phyloP scores from a whole-genome alignment of 2,888 invertebrate genomes.

The Glaucopsyche alexis region DNA sequence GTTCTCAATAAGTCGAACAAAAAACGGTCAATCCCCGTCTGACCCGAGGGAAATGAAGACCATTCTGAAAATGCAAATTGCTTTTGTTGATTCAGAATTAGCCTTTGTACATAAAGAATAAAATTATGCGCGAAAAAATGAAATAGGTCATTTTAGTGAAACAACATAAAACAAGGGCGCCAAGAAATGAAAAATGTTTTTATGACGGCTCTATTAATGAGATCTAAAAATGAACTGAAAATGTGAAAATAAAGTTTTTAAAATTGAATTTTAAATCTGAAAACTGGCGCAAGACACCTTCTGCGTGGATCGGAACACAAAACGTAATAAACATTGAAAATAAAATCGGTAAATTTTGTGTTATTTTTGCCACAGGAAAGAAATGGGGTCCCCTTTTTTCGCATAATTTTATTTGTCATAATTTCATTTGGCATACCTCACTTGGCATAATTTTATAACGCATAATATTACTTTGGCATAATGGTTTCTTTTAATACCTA shows the following conservation, averaged over 20 bases:
- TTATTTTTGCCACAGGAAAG: too few species aligned
- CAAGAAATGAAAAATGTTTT: slow-evolving; percentile 11
- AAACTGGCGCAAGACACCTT: too few species aligned
- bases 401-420: too few species aligned
- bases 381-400: too few species aligned
- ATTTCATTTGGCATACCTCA: too few species aligned
- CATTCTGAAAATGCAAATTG: slow-evolving; percentile 46
- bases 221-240: neutral
- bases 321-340: too few species aligned
- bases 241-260: neutral
- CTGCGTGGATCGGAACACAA: too few species aligned
- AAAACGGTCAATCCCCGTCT: slow-evolving; percentile 50
- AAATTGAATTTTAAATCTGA: neutral
- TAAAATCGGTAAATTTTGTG: too few species aligned
- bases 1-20: slow-evolving; percentile 46
- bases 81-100: slow-evolving; percentile 40
- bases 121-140: slow-evolving; percentile 37
- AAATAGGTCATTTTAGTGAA: slow-evolving; percentile 8
- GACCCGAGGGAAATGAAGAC: slow-evolving; percentile 44
- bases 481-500: too few species aligned
- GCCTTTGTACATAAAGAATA: slow-evolving; percentile 38
- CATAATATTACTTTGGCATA: too few species aligned
- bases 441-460: too few species aligned
- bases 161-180: slow-evolving; percentile 10
- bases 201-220: slow-evolving; percentile 17